Evolutionary conservation across 2,797 vertebrate genomes (phyloP).

Genomic region (Megaceryle alcyon): DNA sequence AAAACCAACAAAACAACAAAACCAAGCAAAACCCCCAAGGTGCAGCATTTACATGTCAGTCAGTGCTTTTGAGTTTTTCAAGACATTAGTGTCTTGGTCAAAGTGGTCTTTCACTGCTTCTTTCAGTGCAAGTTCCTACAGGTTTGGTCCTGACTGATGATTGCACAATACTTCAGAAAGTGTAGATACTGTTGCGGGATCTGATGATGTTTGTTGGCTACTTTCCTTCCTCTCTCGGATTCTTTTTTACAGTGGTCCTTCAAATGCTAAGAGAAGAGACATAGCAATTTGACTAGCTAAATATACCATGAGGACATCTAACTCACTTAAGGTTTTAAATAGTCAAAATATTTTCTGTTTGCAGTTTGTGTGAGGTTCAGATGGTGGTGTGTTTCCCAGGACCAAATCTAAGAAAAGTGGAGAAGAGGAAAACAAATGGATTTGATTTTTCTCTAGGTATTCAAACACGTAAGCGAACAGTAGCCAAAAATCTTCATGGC

Average conservation of each 20-base stretch:
- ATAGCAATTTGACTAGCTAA: background rate
- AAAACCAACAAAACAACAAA: background rate
- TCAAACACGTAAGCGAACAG: background rate
- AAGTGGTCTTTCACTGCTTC: background rate
- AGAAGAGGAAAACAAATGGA: background rate
- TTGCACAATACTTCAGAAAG: background rate
- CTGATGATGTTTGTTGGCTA: background rate
- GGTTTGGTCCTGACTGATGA: background rate
- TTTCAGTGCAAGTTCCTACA: background rate
- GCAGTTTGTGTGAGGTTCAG: background rate
- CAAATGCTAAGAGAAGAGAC: background rate
- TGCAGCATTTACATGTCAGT: background rate
- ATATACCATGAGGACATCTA: background rate
- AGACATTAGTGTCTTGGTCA: background rate
- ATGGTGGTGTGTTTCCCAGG: background rate
- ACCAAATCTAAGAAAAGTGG: background rate
- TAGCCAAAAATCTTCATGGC: background rate
- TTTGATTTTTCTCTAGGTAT: background rate
- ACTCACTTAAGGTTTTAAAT: background rate
- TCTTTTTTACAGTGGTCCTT: background rate
- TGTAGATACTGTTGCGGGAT: background rate
- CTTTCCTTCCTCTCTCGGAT: background rate
- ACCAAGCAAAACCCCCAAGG: background rate
- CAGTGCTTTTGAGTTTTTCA: conserved; percentile 10
- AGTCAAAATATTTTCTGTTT: background rate